A percentile compares a stretch with the other conserved stretches of the same genome.
phyloP scores from a whole-genome alignment of 2,797 vertebrate genomes.

The Enteromius unitaeniatus region DNA sequence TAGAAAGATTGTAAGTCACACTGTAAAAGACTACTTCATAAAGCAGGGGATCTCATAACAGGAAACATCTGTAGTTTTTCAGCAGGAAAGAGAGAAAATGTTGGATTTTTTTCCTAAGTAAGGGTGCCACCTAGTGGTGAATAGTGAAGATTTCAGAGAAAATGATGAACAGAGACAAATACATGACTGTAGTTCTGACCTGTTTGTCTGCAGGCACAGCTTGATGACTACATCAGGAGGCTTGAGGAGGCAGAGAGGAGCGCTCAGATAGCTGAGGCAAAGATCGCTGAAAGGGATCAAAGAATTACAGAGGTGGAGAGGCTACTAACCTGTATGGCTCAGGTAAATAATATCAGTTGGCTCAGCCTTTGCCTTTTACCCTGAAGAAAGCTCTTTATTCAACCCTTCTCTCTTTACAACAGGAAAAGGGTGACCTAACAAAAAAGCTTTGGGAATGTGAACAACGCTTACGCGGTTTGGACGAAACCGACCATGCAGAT shows the following conservation, averaged over 20 bases:
- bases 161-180: not conserved
- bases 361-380: not conserved
- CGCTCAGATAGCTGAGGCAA: conserved; percentile 81
- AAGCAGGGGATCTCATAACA: conserved; percentile 30
- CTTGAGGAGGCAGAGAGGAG: conserved; percentile 92
- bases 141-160: not conserved
- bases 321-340: conserved; percentile 90
- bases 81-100: conserved; percentile 19
- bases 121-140: conserved; percentile 23
- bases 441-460: conserved; percentile 87
- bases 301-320: conserved; percentile 90
- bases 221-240: conserved; percentile 87
- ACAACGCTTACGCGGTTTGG: conserved; percentile 76
- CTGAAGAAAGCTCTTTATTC: not conserved
- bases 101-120: not conserved
- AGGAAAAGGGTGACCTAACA: conserved; percentile 91
- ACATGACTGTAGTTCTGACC: not conserved
- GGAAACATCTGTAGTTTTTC: conserved; percentile 48
- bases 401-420: conserved; percentile 34
- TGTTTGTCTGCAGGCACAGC: conserved; percentile 80
- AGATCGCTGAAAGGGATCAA: conserved; percentile 90
- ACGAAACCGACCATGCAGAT: conserved; percentile 75
- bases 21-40: not conserved
- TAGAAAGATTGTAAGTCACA: not conserved
- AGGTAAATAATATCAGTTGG: conserved; percentile 71